Conservation (phyloP, 2,888 invertebrate genomes). For the Noctuana brunneofusca region DNA sequence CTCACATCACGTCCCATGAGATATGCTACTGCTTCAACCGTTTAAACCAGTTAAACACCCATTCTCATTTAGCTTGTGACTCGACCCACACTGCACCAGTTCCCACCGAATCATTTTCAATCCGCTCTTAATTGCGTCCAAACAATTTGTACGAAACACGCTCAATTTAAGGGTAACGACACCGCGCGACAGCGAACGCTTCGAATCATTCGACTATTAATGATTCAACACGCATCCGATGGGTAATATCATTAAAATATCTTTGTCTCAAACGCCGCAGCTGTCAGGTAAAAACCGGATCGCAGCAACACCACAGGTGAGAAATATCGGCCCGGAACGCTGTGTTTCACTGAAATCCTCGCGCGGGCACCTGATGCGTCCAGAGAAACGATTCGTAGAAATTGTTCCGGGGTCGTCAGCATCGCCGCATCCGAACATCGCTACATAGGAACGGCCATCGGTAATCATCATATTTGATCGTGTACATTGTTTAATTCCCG, state of each 20-base stretch:
- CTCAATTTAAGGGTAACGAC: conserved; percentile 80
- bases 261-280: conserved; percentile 77
- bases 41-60: conserved; percentile 50
- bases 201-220: conserved; percentile 70
- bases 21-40: conserved; percentile 57
- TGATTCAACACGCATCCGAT: conserved; percentile 78
- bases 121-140: conserved; percentile 73
- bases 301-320: conserved; percentile 68
- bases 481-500: conserved; percentile 76
- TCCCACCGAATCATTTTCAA: conserved; percentile 60
- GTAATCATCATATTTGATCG: conserved; percentile 74
- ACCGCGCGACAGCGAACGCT: conserved; percentile 52
- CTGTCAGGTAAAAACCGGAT: conserved; percentile 68
- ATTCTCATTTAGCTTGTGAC: conserved; percentile 79
- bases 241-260: conserved; percentile 82
- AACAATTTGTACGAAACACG: conserved; percentile 75
- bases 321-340: conserved; percentile 66
- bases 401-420: conserved; percentile 40
- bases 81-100: conserved; percentile 64
- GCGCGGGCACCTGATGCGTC: background rate
- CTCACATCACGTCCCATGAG: conserved; percentile 45
- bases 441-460: conserved; percentile 47
- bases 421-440: conserved; percentile 16
- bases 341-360: conserved; percentile 60
- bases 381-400: conserved; percentile 26